These are phyloP conservation scores for Coreius guichenoti DNA, from an alignment of 2,797 vertebrate genomes.

Conservation along the genomic window DNA sequence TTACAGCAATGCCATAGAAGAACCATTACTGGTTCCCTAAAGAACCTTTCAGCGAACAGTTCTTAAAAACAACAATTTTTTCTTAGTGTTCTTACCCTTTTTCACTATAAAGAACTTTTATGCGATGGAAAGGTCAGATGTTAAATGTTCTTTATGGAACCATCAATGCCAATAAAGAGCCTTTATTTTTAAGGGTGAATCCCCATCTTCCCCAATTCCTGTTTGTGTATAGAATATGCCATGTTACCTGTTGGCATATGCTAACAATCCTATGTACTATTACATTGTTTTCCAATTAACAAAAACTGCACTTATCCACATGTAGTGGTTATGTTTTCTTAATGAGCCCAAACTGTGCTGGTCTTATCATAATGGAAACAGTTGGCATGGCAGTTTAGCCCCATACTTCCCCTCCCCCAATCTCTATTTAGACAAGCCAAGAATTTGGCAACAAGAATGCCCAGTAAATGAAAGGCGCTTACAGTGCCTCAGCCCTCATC, in stretches of 20 bases:
- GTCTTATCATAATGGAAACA: constrained; percentile 34
- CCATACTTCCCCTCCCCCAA: background rate
- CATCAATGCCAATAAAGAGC: too few species aligned
- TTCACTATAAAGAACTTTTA: too few species aligned
- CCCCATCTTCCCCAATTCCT: background rate
- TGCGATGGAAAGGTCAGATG: too few species aligned
- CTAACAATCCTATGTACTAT: too few species aligned
- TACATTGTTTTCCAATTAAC: background rate
- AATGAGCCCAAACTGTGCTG: background rate
- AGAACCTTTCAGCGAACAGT: too few species aligned
- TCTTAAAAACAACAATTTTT: too few species aligned
- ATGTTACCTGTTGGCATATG: background rate
- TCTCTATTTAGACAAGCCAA: constrained; percentile 47
- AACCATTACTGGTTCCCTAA: too few species aligned
- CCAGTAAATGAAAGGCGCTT: constrained; percentile 50
- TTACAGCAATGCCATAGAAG: too few species aligned
- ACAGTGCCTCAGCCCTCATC: constrained; percentile 25
- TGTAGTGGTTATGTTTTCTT: background rate
- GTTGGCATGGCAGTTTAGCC: constrained; percentile 15
- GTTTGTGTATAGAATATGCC: background rate
- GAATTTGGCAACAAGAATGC: constrained; percentile 34
- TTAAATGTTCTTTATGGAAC: too few species aligned
- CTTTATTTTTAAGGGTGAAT: too few species aligned
- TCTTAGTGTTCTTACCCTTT: too few species aligned
- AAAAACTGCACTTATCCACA: background rate